Evolutionary conservation across 2,113 vertebrate genomes (phyloP).

Genomic region (Orientallactaga bullata): DNA sequence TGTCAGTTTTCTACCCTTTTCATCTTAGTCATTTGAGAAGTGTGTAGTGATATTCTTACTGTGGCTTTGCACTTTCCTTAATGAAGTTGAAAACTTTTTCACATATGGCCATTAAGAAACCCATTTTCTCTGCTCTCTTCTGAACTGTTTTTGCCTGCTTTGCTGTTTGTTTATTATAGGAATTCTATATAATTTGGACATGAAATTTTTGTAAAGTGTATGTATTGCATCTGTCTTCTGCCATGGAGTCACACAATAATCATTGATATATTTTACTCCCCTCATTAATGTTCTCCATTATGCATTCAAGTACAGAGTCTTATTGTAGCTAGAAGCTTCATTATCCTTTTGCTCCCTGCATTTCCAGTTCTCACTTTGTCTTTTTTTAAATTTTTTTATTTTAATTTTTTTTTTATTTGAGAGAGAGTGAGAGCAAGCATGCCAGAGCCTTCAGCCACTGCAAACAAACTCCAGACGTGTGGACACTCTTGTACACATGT

Average conservation of each 20-base stretch:
- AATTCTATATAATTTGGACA: neutral
- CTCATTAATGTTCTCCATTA: neutral
- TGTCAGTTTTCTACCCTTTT: neutral
- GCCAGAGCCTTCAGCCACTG: no score
- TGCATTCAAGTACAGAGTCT: neutral
- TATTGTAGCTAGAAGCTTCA: neutral
- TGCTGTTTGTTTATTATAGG: neutral
- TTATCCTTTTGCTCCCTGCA: neutral
- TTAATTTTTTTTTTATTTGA: neutral
- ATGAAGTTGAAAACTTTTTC: neutral
- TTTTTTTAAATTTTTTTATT: no score
- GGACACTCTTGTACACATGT: no score
- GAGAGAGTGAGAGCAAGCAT: no score
- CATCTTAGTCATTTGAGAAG: neutral
- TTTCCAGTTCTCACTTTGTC: neutral
- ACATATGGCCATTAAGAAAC: neutral
- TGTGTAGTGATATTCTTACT: neutral
- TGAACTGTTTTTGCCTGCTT: neutral
- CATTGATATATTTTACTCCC: conserved; percentile 28
- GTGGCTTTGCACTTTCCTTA: neutral
- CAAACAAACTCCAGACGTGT: no score
- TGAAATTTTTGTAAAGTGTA: conserved; percentile 18
- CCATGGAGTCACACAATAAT: neutral
- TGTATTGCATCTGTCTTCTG: neutral
- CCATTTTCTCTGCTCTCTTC: neutral